phyloP scores from a whole-genome alignment of 2,113 vertebrate genomes.

The Peromyscus polionotus region DNA sequence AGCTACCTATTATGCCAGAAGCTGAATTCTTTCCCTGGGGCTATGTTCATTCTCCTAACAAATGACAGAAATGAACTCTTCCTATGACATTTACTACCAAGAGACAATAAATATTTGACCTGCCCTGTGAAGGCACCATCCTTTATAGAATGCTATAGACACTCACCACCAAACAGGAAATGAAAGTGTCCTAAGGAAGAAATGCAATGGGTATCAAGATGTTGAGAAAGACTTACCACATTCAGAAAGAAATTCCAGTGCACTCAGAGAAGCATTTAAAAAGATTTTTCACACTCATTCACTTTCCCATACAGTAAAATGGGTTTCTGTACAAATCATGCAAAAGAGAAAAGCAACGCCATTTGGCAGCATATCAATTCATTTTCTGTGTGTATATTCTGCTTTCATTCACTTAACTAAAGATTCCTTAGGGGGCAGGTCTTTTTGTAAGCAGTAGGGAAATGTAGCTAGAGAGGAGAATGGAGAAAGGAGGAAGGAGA shows the following conservation, averaged over 20 bases:
- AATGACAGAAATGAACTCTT: background rate
- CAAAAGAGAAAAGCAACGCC: conserved; percentile 26
- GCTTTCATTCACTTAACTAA: background rate
- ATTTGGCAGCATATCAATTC: background rate
- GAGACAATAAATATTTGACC: background rate
- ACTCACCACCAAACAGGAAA: background rate
- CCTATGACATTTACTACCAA: background rate
- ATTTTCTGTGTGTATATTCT: background rate
- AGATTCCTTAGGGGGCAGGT: background rate
- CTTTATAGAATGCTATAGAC: background rate
- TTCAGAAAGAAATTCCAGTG: background rate
- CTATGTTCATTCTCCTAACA: background rate
- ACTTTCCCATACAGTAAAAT: conserved; percentile 24
- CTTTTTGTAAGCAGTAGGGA: background rate
- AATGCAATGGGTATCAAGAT: background rate
- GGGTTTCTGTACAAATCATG: conserved; percentile 3
- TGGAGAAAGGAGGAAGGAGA: too few species aligned
- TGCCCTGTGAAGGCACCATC: background rate
- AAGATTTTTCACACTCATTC: background rate
- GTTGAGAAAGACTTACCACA: background rate
- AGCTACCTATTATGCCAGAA: background rate
- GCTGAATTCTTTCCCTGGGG: background rate
- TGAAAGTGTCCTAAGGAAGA: background rate
- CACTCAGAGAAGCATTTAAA: background rate
- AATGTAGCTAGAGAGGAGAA: background rate